Base-by-base conservation (phyloP, 2,888 invertebrate genomes). In the Drosophila conformis region DNA sequence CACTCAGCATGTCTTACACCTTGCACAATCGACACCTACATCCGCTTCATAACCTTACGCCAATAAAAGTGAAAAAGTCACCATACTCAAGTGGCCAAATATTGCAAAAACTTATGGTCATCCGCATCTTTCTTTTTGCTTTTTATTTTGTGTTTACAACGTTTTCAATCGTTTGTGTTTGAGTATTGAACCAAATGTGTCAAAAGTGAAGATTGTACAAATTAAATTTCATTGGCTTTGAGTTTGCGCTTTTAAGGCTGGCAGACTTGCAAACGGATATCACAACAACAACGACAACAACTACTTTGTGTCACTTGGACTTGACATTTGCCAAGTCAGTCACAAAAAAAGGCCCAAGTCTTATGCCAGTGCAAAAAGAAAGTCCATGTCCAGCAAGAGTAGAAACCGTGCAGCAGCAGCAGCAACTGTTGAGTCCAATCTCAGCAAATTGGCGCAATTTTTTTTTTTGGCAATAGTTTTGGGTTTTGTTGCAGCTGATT, bases 391-490 rank as follows among this genome's bases (percentile, higher is more conserved):
- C 69, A 75, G 56, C 57, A 42, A 21, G 59, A 52, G 54, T 51
- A n/a, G 18, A 49, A 72, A 40, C 57, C 31, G 42, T 52, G 60
- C 60, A 54, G 36, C 56, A 42, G 29, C 52, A 67, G 35, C 64
- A 46, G 42, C 66, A 33, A 38, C 15, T 36, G 42, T 46, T 18
- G 46, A 27, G 63, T 54, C 38, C 58, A 64, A 58, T 62, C 52
- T 56, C 80, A 80, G 84, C 84, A 89, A 89, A 87, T 87, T 87
- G 89, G 79, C 81, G 69, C 76, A 78, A 75, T 82, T 86, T 83
- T 73, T 61, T 75, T 75, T 73, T 61, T 75, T 75, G 61, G 79
- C 78, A 75, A 72, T 53, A 49, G 42, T 62, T 65, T 70, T 61
- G 61, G 64, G 59, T 78, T 53, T 73, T 67, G 67, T 71, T 49